Base-by-base conservation (phyloP, 2,797 vertebrate genomes). In the Pangasius krempfi region DNA sequence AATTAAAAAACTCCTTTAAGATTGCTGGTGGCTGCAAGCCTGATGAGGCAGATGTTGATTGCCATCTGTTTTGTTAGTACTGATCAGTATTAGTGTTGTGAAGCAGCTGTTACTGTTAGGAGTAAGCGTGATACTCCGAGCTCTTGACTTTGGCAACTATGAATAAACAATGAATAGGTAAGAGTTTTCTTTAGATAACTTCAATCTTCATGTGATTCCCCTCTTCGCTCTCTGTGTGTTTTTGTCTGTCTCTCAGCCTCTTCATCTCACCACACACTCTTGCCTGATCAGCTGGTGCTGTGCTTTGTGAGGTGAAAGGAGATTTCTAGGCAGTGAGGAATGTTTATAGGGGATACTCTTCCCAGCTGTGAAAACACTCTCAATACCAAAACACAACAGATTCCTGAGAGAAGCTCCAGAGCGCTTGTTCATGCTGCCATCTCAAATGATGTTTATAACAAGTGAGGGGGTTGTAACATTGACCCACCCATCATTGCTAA, bases 361-460 rank as follows among this genome's bases (percentile, higher is more conserved):
- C 88, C 91, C 94, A 95, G 94, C 95, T 95, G 94, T 94, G 94
- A 95, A 94, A 94, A 95, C 93, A 94, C 75, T 56, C 10, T 27
- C 70, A 58, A 66, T 90, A 89, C 89, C 90, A 90, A 90, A 92
- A 90, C 89, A 89, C 76, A 90, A 66, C 91, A 86, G 76, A 79
- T 8, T 79, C 80, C 52, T 68, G 83, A 84, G 86, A 80, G 87
- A 87, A 87, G 37, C 86, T 89, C 58, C 78, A 37, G 68, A 68
- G 56, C 88, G 83, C 73, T 90, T 64, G 80, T 70, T 87, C 40
- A 84, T 76, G 87, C 64, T 89, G 79, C 86, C 85, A 86, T 90
- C 89, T 89, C 86, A 90, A 47, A 87, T 87, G 70, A 72, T 91
- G 83, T 88, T 92, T 90, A 73, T 87, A 78, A 87, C 89, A 44